Percentiles rank a stretch among this genome's conserved stretches.
These are phyloP conservation scores for Gymnoscelis rufifasciata DNA, from an alignment of 2,888 invertebrate species.

Conservation along the genomic window DNA sequence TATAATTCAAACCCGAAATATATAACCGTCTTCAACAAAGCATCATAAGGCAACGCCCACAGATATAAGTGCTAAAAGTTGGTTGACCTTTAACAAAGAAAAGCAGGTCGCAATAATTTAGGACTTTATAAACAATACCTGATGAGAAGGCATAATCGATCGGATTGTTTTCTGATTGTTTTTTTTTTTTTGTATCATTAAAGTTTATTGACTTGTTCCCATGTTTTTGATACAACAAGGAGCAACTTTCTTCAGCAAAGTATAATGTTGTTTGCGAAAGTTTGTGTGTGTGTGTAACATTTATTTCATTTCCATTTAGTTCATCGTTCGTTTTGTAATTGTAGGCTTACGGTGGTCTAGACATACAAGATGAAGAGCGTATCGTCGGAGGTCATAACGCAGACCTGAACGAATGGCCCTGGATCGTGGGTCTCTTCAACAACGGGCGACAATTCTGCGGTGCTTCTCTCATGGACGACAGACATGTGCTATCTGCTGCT, in stretches of 20 bases:
- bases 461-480: conserved; percentile 88
- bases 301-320: too few relatives aligned
- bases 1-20: conserved; percentile 3
- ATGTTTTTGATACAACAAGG: too few relatives aligned
- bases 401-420: conserved; percentile 90
- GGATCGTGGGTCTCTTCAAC: conserved; percentile 91
- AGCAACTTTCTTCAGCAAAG: too few relatives aligned
- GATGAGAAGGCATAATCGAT: background rate
- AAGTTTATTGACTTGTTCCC: too few relatives aligned
- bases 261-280: too few relatives aligned
- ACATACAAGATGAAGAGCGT: conserved; percentile 83
- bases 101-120: conserved; percentile 15
- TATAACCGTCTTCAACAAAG: conserved; percentile 16
- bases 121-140: conserved; percentile 12
- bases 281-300: too few relatives aligned
- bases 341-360: conserved; percentile 56
- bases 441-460: conserved; percentile 92
- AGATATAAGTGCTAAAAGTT: conserved; percentile 24
- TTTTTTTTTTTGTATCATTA: too few relatives aligned
- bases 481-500: conserved; percentile 89
- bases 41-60: conserved; percentile 25
- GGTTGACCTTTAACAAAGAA: conserved; percentile 25
- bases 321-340: background rate
- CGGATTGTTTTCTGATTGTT: background rate
- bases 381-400: conserved; percentile 92